Conservation (phyloP, 1,140 invertebrate genomes). For the Nautilus pompilius region DNA sequence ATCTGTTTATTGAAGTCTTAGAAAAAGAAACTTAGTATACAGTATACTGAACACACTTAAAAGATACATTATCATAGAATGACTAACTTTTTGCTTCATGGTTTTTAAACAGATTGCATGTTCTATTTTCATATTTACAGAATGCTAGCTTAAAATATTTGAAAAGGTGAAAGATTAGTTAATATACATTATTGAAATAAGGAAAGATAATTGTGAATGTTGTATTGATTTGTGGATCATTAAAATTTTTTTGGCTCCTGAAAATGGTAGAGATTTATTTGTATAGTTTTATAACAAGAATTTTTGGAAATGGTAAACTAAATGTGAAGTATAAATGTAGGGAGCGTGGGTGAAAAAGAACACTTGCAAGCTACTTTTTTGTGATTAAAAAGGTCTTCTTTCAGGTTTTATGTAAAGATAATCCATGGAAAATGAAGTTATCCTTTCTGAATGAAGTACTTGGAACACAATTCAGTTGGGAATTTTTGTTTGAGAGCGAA, state of each 20-base stretch:
- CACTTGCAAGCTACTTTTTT: not conserved
- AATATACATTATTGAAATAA: not conserved
- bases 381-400: constrained; percentile 9
- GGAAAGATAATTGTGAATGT: not conserved
- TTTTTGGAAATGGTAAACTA: not conserved
- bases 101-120: too few species aligned
- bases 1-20: too few species aligned
- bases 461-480: constrained; percentile 29
- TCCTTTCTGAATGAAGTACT: constrained; percentile 40
- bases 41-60: too few species aligned
- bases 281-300: not conserved
- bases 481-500: constrained; percentile 33
- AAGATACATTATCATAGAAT: too few species aligned
- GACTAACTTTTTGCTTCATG: too few species aligned
- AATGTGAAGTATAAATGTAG: not conserved
- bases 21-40: too few species aligned
- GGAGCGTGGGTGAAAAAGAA: not conserved
- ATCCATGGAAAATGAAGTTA: constrained; percentile 22
- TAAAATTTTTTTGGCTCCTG: not conserved
- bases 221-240: not conserved
- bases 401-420: constrained; percentile 32
- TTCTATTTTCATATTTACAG: too few species aligned
- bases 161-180: too few species aligned
- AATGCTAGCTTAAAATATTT: too few species aligned
- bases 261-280: not conserved